These are phyloP conservation scores for Drosophila virilis DNA, from an alignment of 1,140 invertebrate genomes.

Conservation along the genomic window DNA sequence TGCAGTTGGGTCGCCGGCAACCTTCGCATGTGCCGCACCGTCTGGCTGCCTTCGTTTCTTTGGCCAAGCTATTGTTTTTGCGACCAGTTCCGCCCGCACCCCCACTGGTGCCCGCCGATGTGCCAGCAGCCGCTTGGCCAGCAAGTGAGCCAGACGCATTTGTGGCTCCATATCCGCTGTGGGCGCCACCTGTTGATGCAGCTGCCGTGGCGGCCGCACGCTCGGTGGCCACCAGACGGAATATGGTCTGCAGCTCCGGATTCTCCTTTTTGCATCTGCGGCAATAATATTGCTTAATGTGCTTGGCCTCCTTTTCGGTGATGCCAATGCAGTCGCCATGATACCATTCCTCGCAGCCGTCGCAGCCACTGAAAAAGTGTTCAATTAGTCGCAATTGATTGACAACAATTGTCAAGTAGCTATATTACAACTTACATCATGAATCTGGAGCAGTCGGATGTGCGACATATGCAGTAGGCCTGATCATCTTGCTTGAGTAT, in stretches of 20 bases:
- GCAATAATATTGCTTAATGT: slow-evolving; percentile 97
- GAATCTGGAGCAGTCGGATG: slow-evolving; percentile 95
- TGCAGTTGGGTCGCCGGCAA: slow-evolving; percentile 93
- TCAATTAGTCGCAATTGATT: slow-evolving; percentile 14
- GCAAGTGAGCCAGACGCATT: slow-evolving; percentile 14
- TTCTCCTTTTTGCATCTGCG: slow-evolving; percentile 93
- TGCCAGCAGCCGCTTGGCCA: slow-evolving; percentile 24
- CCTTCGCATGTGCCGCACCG: slow-evolving; percentile 93
- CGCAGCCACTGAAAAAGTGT: slow-evolving; percentile 90
- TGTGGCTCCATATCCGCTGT: slow-evolving; percentile 27
- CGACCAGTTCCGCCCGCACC: neutral
- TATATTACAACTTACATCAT: slow-evolving; percentile 93
- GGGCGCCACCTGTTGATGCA: slow-evolving; percentile 26
- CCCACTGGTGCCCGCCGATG: slow-evolving; percentile 60
- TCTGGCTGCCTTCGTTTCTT: slow-evolving; percentile 73
- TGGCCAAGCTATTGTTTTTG: slow-evolving; percentile 43
- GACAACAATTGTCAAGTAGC: neutral
- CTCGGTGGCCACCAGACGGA: slow-evolving; percentile 83
- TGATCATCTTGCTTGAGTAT: slow-evolving; percentile 94
- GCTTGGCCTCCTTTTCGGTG: slow-evolving; percentile 95
- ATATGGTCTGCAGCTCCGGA: slow-evolving; percentile 91
- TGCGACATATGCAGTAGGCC: slow-evolving; percentile 97
- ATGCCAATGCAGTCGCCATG: slow-evolving; percentile 99
- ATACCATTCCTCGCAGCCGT: slow-evolving; percentile 99
- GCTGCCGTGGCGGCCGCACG: slow-evolving; percentile 47